Evolutionary conservation across 2,797 vertebrate species (phyloP).

Genomic region (Cyprinodon diabolis): DNA sequence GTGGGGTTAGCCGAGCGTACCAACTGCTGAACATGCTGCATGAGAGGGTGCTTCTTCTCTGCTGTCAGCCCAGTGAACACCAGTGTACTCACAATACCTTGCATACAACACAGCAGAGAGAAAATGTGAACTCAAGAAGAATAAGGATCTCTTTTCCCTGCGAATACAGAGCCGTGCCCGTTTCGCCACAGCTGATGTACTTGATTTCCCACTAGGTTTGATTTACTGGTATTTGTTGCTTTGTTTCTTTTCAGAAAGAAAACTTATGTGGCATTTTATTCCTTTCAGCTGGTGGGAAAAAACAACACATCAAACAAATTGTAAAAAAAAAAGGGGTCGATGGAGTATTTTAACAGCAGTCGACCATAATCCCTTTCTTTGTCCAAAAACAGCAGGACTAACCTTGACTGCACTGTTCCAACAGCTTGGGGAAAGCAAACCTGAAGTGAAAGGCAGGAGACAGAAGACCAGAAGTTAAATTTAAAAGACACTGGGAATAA

Average conservation of each 20-base stretch:
- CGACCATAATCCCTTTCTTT: neutral
- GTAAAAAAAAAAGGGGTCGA: neutral
- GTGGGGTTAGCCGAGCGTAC: constrained; percentile 90
- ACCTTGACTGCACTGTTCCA: constrained; percentile 98
- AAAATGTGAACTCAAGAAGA: constrained; percentile 40
- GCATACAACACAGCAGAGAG: constrained; percentile 38
- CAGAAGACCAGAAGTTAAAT: neutral
- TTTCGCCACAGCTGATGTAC: constrained; percentile 14
- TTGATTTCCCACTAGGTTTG: constrained; percentile 10
- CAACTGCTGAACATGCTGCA: constrained; percentile 88
- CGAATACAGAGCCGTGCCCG: constrained; percentile 30
- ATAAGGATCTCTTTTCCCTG: constrained; percentile 17
- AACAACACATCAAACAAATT: neutral
- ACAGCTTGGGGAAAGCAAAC: constrained; percentile 92
- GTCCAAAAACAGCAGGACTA: constrained; percentile 28
- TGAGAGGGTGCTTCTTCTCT: constrained; percentile 87
- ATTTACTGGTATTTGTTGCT: constrained; percentile 19
- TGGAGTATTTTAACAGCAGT: neutral
- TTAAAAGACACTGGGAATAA: neutral
- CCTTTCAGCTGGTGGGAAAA: neutral
- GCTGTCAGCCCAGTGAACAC: constrained; percentile 88
- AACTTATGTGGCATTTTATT: constrained; percentile 18
- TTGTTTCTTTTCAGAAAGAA: neutral
- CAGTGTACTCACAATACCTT: constrained; percentile 91
- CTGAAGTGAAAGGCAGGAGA: constrained; percentile 66